A percentile compares a stretch with the other conserved stretches of the same genome.
Evolutionary conservation across 2,113 vertebrate genomes (phyloP).

Genomic region (Cyprinodon brontotheroides): DNA sequence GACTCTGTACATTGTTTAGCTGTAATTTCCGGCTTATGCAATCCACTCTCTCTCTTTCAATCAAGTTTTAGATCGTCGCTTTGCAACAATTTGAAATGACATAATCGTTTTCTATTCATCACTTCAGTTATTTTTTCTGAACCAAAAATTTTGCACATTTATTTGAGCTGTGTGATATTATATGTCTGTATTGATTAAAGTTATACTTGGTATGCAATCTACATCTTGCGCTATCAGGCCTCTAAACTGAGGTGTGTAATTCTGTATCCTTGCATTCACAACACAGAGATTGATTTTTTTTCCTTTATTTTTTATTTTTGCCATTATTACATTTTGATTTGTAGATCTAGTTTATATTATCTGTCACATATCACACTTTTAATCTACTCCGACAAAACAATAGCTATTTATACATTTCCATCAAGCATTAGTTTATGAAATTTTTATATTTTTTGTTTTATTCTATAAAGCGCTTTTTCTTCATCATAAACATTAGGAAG

Average conservation of each 20-base stretch:
- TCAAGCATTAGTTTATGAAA: neutral
- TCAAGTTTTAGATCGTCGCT: too few species aligned
- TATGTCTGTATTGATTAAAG: conserved; percentile 7
- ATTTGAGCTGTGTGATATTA: neutral
- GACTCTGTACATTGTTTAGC: too few species aligned
- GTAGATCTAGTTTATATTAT: too few species aligned
- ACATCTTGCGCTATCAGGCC: neutral
- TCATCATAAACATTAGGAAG: neutral
- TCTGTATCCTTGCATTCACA: conserved; percentile 13
- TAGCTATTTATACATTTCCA: too few species aligned
- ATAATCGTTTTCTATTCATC: neutral
- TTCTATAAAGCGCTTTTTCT: neutral
- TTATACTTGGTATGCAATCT: neutral
- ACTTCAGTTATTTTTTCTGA: neutral
- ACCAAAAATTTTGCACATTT: neutral
- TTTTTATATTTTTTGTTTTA: neutral
- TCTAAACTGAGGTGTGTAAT: neutral
- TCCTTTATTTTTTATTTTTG: neutral
- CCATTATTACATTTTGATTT: neutral
- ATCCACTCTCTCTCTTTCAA: too few species aligned
- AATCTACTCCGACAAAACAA: neutral
- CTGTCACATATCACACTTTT: neutral
- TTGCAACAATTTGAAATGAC: too few species aligned
- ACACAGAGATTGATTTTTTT: neutral
- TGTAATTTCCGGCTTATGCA: too few species aligned